These are phyloP conservation scores for Rhogogaster chlorosoma DNA, from an alignment of 2,888 invertebrate species.

Conservation along the genomic window DNA sequence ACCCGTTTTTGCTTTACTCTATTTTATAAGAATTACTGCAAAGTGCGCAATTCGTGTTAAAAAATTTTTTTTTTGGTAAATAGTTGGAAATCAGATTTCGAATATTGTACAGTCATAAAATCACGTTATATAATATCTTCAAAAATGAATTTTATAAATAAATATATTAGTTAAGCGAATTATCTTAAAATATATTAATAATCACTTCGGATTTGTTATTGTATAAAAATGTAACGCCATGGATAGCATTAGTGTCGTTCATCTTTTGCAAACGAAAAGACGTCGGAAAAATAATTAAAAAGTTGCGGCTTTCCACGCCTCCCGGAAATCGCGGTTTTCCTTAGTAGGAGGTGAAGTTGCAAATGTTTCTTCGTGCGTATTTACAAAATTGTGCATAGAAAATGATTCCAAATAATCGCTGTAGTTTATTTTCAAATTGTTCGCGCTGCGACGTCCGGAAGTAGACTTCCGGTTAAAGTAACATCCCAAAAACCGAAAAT, in stretches of 20 bases:
- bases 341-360: background rate
- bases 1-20: background rate
- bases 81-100: background rate
- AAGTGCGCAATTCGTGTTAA: background rate
- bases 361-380: background rate
- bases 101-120: no score
- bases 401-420: background rate
- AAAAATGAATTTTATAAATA: background rate
- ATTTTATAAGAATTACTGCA: background rate
- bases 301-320: background rate
- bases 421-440: background rate
- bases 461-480: background rate
- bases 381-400: background rate
- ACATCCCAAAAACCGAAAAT: background rate
- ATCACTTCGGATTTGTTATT: background rate
- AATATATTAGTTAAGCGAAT: background rate
- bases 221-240: background rate
- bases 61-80: background rate
- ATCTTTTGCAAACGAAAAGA: background rate
- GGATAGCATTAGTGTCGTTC: background rate
- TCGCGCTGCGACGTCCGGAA: background rate
- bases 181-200: background rate
- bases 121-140: no score
- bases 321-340: constrained; percentile 8
- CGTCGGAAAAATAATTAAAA: background rate